These are phyloP conservation scores for Hemistola chrysoprasaria DNA, from an alignment of 2,888 invertebrate species.

Conservation along the genomic window DNA sequence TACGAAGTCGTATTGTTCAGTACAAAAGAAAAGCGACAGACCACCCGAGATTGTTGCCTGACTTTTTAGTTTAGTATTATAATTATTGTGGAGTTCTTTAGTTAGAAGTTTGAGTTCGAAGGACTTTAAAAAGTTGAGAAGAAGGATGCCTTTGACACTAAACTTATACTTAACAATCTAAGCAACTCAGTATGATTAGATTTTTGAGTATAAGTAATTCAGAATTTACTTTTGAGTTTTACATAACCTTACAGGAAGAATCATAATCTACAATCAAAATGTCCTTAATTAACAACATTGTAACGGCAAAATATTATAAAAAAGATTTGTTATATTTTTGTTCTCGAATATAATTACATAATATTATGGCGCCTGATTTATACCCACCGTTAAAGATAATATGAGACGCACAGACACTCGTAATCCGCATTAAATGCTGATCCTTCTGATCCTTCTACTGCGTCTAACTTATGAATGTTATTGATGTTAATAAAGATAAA, in stretches of 20 bases:
- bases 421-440: constrained; percentile 48
- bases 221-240: no score
- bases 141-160: no score
- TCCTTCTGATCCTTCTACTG: constrained; percentile 40
- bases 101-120: constrained; percentile 18
- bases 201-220: no score
- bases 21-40: constrained; percentile 46
- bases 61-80: constrained; percentile 42
- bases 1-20: constrained; percentile 36
- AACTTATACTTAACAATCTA: no score
- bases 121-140: constrained; percentile 12
- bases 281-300: no score
- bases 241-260: no score
- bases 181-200: no score
- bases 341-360: no score
- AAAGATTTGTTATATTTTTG: no score
- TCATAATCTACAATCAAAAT: no score
- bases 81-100: constrained; percentile 30
- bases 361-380: constrained; percentile 26
- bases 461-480: constrained; percentile 42
- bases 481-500: constrained; percentile 63
- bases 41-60: constrained; percentile 48
- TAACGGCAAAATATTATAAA: no score
- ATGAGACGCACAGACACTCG: constrained; percentile 34
- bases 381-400: constrained; percentile 26